Evolutionary conservation across 2,888 invertebrate genomes (phyloP), one percentile per base, ranked within the genome.

Genomic region (Tenodera sinensis): DNA sequence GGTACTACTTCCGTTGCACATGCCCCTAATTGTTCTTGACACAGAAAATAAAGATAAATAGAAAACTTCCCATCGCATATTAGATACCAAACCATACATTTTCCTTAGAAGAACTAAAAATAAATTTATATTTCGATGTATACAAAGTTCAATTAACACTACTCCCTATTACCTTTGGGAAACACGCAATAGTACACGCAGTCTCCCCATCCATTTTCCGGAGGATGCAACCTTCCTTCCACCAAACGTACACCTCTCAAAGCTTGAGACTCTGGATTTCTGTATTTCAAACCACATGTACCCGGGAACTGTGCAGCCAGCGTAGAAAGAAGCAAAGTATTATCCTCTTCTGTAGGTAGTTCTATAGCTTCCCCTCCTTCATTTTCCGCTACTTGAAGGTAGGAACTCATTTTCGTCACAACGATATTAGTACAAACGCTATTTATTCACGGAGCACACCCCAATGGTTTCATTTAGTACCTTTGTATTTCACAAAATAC

Each of bases 141-240:
- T 42, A 12, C 34, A 42, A 42, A 42, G 0, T 34, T 7, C 34
- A 34, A 34, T 42, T 42, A 42, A 1, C 2, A 87, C 27, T 28
- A 30, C 25, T 83, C 42, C n/a, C 7, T 47, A n/a, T 42, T 42
- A 88, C 88, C 93, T 93, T 94, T 94, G 0, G 95, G 95, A 92
- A 96, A 96, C 87, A 96, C 96, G 91, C 96, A 96, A 92, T 95
- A 94, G 93, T 96, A 96, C 83, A 95, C 94, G 90, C 93, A 93
- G 91, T 93, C 93, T 84, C 94, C 94, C 95, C 95, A 95, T n/a
- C 94, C 94, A 93, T 93, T 94, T 85, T 95, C 95, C 47, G 95
- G 95, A 47, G 95, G 94, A 91, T 94, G 94, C 42, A 95, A 92
- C 90, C 93, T 92, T 83, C 94, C 94, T 90, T 95, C 95, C 86